Evolutionary conservation across 2,888 invertebrate species (phyloP).

Genomic region (Rutpela maculata): DNA sequence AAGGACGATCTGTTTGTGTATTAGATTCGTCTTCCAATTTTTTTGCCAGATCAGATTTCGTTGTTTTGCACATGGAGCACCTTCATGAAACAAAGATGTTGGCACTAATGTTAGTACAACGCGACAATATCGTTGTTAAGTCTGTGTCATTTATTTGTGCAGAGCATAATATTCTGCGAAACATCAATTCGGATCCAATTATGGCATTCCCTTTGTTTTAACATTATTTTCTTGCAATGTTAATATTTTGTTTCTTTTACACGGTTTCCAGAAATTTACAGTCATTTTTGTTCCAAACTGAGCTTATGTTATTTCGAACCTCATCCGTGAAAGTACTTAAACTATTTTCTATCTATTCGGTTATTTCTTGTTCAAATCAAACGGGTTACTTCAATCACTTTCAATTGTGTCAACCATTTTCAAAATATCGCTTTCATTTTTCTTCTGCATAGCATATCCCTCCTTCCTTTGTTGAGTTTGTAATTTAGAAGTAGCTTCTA

Average conservation of each 20-base stretch:
- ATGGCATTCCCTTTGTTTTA: background rate
- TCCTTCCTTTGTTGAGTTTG: background rate
- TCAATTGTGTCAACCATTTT: background rate
- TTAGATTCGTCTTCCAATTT: background rate
- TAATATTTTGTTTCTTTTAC: background rate
- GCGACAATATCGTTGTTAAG: background rate
- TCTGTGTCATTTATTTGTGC: background rate
- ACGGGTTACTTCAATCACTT: background rate
- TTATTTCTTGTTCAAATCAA: background rate
- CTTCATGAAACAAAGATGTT: background rate
- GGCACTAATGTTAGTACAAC: background rate
- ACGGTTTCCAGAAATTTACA: background rate
- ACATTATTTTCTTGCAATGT: background rate
- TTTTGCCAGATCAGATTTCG: background rate
- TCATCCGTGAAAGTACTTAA: background rate
- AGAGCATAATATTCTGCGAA: background rate
- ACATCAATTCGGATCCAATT: background rate
- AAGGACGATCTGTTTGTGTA: background rate
- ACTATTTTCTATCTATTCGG: background rate
- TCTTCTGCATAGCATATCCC: background rate
- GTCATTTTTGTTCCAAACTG: background rate
- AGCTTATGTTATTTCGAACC: background rate
- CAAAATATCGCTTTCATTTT: constrained; percentile 4
- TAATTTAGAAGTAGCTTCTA: background rate
- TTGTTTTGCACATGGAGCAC: background rate